Evolutionary conservation across 2,797 vertebrate species (phyloP), one percentile per base, ranked within the genome.

Genomic region (Lepus oiostolus): DNA sequence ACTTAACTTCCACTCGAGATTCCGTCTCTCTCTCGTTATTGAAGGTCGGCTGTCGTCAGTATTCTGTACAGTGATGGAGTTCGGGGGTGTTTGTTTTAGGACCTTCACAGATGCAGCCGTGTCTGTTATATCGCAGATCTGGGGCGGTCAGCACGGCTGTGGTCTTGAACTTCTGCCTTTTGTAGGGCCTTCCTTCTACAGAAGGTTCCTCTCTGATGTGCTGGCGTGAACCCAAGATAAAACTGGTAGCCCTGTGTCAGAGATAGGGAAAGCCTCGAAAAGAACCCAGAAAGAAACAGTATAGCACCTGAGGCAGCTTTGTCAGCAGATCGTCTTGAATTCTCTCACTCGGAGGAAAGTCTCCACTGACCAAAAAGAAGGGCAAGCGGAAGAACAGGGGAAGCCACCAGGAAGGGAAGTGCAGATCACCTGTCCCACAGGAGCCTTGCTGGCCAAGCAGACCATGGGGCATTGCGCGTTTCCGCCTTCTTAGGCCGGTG

Each of bases 191-290:
- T 87, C 72, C 70, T 79, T 75, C 96, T 76, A 77, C 65, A 95
- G 83, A 96, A 95, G 47, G 70, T 85, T 90, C 97, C 87, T 95
- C 95, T 97, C 96, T 94, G 11, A 88, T 83, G 71, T 89, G 84
- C 91, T 96, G 93, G 89, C 95, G 82, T 94, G n/a, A 91, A 79
- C 96, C 97, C 95, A 97, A 97, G 94, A 70, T 72, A 96, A 97
- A 92, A 85, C 96, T 83, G 97, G 42, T 42, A 42, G 42, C 42
- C 42, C 42, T 47, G 42, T 1, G 42, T 47, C 42, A 47, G 42
- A 47, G 42, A 47, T 47, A 1, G 1, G 8, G 42, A 47, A 47
- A 47, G 42, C 42, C 95, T 91, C 97, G 96, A 93, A 91, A 98
- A 83, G 96, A 97, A 93, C 68, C 60, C 12, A 2, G 70, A 77